Conservation (phyloP, 2,888 invertebrate species). For the Prionchulus punctatus region DNA sequence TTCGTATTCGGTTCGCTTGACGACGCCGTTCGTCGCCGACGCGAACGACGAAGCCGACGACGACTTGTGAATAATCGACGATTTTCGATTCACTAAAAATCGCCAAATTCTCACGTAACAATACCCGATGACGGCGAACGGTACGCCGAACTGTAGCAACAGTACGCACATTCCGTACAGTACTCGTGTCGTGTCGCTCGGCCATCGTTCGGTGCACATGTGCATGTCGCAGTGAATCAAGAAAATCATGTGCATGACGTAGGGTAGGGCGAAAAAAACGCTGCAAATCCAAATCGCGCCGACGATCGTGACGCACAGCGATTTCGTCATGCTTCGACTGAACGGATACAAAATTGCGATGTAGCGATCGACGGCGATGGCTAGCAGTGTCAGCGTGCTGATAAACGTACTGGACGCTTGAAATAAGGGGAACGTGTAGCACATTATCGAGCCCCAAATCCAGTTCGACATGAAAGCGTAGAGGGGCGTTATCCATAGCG, state of each 20-base stretch:
- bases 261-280: conserved; percentile 68
- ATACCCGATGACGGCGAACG: conserved; percentile 56
- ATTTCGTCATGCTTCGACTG: conserved; percentile 70
- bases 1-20: no score
- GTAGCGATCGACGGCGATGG: conserved; percentile 91
- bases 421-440: conserved; percentile 79
- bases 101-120: conserved; percentile 83
- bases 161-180: conserved; percentile 71
- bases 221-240: conserved; percentile 41
- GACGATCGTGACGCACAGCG: conserved; percentile 67
- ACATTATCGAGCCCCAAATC: conserved; percentile 76
- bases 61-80: not conserved
- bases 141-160: conserved; percentile 69
- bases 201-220: conserved; percentile 52
- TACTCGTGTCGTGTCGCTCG: conserved; percentile 50
- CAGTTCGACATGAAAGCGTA: conserved; percentile 76
- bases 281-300: conserved; percentile 77
- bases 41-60: no score
- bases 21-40: conserved; percentile 69
- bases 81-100: conserved; percentile 1
- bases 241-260: conserved; percentile 57
- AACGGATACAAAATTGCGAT: conserved; percentile 94
- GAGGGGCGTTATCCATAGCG: conserved; percentile 87
- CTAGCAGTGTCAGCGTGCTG: conserved; percentile 83
- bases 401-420: conserved; percentile 84